Base-by-base conservation (phyloP, 2,888 invertebrate genomes). In the Cataglyphis livida region DNA sequence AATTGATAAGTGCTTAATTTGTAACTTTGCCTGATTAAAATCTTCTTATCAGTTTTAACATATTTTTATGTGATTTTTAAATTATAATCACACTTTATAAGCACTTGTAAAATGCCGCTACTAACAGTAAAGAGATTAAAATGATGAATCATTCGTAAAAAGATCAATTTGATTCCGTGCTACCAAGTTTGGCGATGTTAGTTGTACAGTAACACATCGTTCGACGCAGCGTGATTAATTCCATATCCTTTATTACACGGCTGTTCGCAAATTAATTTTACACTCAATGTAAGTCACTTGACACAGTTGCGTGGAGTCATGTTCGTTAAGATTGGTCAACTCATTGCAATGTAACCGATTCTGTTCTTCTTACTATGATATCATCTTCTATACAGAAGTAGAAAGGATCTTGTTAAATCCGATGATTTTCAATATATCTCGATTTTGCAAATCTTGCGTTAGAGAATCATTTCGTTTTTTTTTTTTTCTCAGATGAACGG, bases 201-300 rank as follows among this genome's bases (percentile, higher is more conserved):
- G 21, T 12, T 51, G 21, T 38, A 6, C 41, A 59, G 10, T 59
- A 73, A 73, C 15, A 59, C 12, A 38, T 10, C 12, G 28, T 61
- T 73, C 5, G 44, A 74, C 44, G n/a, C n/a, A 10, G 5, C 21
- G 74, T n/a, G 9, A 62, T 75, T 75, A 48, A 62, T 75, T 62
- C 35, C 21, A 62, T 18, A 32, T 74, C 32, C 25, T 64, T 62
- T 75, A 48, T 25, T 64, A 64, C 61, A 44, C 6, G 21, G 48
- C 10, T 25, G 12, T 75, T 35, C 25, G 32, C 10, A 48, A 48
- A 75, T 75, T 64, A 75, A 21, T 64, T 75, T 64, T 35, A 32
- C 32, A n/a, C 35, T 51, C 74, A n/a, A 64, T 21, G 21, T 62
- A 62, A 32, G 12, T 10, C 74, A 64, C 62, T 75, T 64, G 48